Evolutionary conservation across 2,113 vertebrate species (phyloP).

Genomic region (Alouatta palliata): DNA sequence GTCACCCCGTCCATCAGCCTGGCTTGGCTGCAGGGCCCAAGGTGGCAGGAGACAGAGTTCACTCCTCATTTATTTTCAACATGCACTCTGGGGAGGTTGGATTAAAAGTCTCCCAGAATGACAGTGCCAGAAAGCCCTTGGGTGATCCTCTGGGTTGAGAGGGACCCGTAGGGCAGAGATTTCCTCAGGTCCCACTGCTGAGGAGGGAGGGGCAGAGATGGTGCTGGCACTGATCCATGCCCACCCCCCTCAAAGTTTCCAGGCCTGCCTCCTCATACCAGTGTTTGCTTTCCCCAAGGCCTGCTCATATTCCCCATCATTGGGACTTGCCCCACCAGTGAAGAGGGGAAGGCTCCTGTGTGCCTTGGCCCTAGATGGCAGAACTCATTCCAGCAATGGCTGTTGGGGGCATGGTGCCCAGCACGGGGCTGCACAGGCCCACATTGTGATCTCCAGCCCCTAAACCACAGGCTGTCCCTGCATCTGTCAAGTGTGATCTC

Average conservation of each 20-base stretch:
- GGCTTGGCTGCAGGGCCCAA: constrained; percentile 41
- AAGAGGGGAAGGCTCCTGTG: not conserved
- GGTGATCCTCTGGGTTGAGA: not conserved
- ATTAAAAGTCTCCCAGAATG: not conserved
- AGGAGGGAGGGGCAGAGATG: not conserved
- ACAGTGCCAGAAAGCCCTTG: constrained; percentile 6
- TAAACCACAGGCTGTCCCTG: constrained; percentile 76
- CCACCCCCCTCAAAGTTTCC: not conserved
- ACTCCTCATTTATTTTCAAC: constrained; percentile 66
- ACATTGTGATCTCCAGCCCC: constrained; percentile 41
- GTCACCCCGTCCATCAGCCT: constrained; percentile 72
- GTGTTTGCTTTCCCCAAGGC: not conserved
- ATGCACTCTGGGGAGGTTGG: not conserved
- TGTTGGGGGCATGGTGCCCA: not conserved
- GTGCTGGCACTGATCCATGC: not conserved
- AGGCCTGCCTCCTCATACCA: not conserved
- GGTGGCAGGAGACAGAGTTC: constrained; percentile 37
- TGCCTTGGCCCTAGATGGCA: not conserved
- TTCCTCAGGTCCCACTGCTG: not conserved
- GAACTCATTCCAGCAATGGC: not conserved
- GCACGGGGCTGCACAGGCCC: constrained; percentile 7
- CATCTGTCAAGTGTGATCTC: constrained; percentile 83
- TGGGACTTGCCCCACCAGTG: not conserved
- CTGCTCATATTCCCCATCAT: not conserved
- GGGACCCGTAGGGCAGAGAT: not conserved